A percentile compares a stretch with the other conserved stretches of the same genome.
Evolutionary conservation across 2,797 vertebrate genomes (phyloP).

Genomic region (Champsocephalus gunnari): DNA sequence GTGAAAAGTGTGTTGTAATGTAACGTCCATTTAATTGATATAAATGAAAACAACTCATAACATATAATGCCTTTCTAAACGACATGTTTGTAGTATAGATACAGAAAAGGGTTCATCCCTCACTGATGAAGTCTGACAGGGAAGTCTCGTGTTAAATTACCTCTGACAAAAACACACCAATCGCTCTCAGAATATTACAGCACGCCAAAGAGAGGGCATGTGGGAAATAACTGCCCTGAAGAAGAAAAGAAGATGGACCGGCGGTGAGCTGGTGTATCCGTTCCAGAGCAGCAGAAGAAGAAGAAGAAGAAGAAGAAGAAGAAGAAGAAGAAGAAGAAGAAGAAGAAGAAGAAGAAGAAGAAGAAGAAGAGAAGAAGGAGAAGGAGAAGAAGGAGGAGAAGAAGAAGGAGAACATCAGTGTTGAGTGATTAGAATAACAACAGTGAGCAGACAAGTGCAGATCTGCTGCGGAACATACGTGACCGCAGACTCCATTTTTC

Average conservation of each 20-base stretch:
- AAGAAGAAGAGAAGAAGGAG: no score
- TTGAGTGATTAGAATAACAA: constrained; percentile 74
- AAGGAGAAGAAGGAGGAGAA: constrained; percentile 29
- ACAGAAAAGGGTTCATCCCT: constrained; percentile 1
- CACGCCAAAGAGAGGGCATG: not conserved
- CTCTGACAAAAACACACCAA: constrained; percentile 8
- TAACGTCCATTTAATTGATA: not conserved
- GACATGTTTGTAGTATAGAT: not conserved
- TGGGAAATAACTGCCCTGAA: constrained; percentile 28
- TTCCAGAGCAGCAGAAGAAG: constrained; percentile 38
- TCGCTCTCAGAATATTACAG: not conserved
- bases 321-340: no score
- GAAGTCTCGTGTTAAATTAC: constrained; percentile 9
- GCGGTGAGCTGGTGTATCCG: constrained; percentile 21
- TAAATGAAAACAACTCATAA: not conserved
- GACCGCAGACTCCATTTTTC: constrained; percentile 61
- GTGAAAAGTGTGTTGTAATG: not conserved
- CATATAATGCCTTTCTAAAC: not conserved
- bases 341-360: no score
- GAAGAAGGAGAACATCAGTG: constrained; percentile 49
- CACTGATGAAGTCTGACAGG: constrained; percentile 2
- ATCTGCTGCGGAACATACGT: constrained; percentile 60
- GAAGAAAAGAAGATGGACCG: constrained; percentile 14
- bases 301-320: no score
- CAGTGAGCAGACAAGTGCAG: constrained; percentile 58